These are phyloP conservation scores for Molothrus ater DNA, from an alignment of 2,797 vertebrate genomes.

Conservation along the genomic window DNA sequence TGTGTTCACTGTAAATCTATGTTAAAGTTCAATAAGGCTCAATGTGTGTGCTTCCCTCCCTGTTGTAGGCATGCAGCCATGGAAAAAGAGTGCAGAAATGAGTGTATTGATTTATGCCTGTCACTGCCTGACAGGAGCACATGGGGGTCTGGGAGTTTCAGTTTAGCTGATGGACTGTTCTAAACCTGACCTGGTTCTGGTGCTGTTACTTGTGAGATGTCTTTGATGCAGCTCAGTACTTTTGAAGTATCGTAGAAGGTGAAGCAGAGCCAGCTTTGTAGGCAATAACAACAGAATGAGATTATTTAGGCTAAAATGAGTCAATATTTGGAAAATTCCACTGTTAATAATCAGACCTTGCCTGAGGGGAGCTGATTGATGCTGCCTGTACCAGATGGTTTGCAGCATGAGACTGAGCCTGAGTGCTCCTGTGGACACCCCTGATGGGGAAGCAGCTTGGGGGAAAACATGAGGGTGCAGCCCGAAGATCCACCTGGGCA, in stretches of 20 bases:
- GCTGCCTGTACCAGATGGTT: background rate
- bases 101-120: background rate
- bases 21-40: background rate
- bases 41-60: background rate
- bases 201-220: background rate
- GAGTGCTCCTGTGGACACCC: background rate
- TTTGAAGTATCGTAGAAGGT: background rate
- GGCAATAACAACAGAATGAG: background rate
- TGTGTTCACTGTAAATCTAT: background rate
- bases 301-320: slow-evolving; percentile 33
- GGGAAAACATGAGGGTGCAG: background rate
- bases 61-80: too few species aligned
- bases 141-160: background rate
- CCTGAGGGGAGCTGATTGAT: background rate
- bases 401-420: background rate
- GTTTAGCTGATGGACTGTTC: background rate
- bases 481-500: background rate
- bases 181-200: background rate
- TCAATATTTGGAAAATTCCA: slow-evolving; percentile 46
- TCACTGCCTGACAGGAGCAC: background rate
- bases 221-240: background rate
- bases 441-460: background rate
- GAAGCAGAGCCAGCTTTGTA: background rate
- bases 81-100: background rate
- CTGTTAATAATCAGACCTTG: slow-evolving; percentile 2